phyloP scores from a whole-genome alignment of 2,113 vertebrate species.

The Phyllostomus hastatus region DNA sequence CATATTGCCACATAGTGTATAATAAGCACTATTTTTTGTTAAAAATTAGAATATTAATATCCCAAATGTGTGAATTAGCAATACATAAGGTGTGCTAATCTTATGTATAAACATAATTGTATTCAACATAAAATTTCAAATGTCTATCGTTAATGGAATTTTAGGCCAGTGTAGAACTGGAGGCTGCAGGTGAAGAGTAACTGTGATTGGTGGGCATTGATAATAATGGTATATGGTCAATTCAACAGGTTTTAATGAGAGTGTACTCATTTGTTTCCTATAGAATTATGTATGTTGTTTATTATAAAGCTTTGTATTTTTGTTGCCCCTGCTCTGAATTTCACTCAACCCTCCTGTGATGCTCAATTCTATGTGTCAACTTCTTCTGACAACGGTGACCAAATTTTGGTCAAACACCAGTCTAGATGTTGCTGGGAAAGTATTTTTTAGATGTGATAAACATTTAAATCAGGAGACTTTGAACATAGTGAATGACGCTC shows the following conservation, averaged over 20 bases:
- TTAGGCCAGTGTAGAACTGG: background rate
- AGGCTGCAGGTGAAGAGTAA: background rate
- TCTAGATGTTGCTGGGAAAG: background rate
- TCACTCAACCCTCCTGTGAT: background rate
- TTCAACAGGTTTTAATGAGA: background rate
- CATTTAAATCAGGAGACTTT: background rate
- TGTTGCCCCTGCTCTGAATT: background rate
- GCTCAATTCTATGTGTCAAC: background rate
- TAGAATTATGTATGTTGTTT: background rate
- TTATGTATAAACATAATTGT: background rate
- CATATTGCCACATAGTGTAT: background rate
- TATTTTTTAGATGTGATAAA: background rate
- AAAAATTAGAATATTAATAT: constrained; percentile 7
- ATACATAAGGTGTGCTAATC: background rate
- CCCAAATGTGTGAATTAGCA: background rate
- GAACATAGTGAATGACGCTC: background rate
- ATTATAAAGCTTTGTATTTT: background rate
- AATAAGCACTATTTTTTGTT: background rate
- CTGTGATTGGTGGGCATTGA: background rate
- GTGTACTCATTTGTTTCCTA: background rate
- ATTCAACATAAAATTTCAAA: background rate
- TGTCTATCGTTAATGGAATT: background rate
- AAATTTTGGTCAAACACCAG: background rate
- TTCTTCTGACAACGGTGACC: background rate
- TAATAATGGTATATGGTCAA: background rate